phyloP scores from a whole-genome alignment of 2,113 vertebrate species.

The Halcyon malimbica region DNA sequence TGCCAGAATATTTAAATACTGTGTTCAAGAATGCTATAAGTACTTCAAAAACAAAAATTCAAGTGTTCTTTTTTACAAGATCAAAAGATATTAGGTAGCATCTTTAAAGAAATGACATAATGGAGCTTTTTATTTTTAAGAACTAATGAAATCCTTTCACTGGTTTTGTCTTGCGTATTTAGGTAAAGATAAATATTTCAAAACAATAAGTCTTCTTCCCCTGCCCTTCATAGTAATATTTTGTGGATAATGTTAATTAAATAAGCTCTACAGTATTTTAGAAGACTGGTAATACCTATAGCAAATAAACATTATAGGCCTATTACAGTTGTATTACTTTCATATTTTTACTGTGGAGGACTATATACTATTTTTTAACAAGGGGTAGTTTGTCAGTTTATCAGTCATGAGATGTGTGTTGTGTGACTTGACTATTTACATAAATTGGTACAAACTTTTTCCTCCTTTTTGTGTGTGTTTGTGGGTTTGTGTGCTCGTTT shows the following conservation, averaged over 20 bases:
- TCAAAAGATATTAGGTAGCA: background rate
- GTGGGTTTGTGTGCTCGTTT: background rate
- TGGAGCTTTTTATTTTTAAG: background rate
- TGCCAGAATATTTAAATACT: background rate
- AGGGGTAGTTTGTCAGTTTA: background rate
- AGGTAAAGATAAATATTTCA: background rate
- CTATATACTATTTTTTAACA: background rate
- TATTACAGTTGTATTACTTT: background rate
- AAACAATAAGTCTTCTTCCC: background rate
- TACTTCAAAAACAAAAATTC: background rate
- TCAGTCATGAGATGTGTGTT: background rate
- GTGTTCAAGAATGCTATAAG: background rate
- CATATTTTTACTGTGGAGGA: background rate
- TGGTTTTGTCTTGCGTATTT: background rate
- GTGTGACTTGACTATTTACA: background rate
- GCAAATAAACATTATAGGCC: background rate
- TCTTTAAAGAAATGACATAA: background rate
- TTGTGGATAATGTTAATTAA: background rate
- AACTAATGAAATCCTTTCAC: background rate
- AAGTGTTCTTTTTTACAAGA: background rate
- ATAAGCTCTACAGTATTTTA: background rate
- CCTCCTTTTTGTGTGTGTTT: background rate
- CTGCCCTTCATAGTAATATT: background rate
- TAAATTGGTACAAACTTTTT: background rate
- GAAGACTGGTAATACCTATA: background rate